These are phyloP conservation scores for Aporophyla nigra DNA, from an alignment of 2,888 invertebrate species.

Conservation along the genomic window DNA sequence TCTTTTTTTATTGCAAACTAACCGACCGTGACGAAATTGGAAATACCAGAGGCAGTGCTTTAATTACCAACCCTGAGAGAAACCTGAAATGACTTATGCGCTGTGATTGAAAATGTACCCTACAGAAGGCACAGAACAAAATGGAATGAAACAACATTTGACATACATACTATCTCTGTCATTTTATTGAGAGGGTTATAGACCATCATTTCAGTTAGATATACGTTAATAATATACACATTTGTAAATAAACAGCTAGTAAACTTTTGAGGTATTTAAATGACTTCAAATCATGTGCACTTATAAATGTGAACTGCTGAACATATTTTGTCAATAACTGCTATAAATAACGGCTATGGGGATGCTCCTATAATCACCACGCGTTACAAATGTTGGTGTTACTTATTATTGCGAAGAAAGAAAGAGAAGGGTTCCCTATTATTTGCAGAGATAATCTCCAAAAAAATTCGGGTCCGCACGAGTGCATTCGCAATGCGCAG, in stretches of 20 bases:
- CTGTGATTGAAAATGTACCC: neutral
- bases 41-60: neutral
- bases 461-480: neutral
- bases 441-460: slow-evolving; percentile 23
- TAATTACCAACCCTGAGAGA: neutral
- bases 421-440: slow-evolving; percentile 5
- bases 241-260: neutral
- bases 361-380: neutral
- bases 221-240: neutral
- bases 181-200: neutral
- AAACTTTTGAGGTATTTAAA: neutral
- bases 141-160: neutral
- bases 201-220: neutral
- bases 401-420: slow-evolving; percentile 12
- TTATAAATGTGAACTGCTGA: neutral
- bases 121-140: neutral
- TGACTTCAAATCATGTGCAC: neutral
- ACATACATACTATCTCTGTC: neutral
- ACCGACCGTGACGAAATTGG: neutral
- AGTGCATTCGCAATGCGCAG: slow-evolving; percentile 26
- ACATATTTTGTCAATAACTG: neutral
- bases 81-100: neutral
- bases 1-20: neutral
- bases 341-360: neutral
- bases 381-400: neutral